phyloP scores from a whole-genome alignment of 1,140 invertebrate species.

The Steinernema khuongi region DNA sequence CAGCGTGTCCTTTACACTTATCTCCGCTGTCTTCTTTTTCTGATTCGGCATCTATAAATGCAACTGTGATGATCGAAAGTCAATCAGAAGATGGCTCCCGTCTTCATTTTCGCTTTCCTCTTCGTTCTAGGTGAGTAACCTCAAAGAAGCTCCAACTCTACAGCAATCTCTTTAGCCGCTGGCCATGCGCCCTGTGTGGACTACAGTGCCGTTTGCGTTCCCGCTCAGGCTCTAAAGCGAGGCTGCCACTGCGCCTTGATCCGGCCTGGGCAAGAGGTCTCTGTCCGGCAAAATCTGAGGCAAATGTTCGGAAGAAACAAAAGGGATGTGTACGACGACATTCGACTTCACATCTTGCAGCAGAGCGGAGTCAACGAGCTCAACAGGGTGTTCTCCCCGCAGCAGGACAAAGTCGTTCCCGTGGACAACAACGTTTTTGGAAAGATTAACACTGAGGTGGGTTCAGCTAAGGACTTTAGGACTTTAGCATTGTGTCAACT shows the following conservation, averaged over 20 bases:
- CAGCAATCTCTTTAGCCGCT: no score
- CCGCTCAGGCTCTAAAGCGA: slow-evolving; percentile 1
- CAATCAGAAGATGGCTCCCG: no score
- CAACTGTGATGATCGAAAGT: no score
- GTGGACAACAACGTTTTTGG: slow-evolving; percentile 17
- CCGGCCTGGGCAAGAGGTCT: slow-evolving; percentile 10
- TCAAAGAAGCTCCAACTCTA: no score
- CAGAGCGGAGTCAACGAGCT: slow-evolving; percentile 10
- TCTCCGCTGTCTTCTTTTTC: no score
- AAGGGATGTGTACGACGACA: slow-evolving; percentile 8
- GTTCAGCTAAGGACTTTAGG: no score
- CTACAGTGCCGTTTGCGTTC: slow-evolving; percentile 17
- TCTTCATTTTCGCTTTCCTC: no score
- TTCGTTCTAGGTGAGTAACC: background rate
- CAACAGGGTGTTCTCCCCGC: background rate
- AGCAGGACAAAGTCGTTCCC: background rate
- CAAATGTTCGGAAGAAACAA: background rate
- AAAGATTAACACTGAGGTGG: slow-evolving; percentile 14
- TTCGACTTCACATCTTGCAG: background rate
- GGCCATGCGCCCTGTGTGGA: slow-evolving; percentile 3
- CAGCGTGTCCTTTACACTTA: no score
- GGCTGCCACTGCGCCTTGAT: slow-evolving; percentile 16
- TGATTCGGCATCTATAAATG: no score
- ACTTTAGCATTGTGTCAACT: no score
- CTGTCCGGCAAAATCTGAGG: background rate